Evolutionary conservation across 2,797 vertebrate species (phyloP).

Genomic region (Lutjanus campechanus): DNA sequence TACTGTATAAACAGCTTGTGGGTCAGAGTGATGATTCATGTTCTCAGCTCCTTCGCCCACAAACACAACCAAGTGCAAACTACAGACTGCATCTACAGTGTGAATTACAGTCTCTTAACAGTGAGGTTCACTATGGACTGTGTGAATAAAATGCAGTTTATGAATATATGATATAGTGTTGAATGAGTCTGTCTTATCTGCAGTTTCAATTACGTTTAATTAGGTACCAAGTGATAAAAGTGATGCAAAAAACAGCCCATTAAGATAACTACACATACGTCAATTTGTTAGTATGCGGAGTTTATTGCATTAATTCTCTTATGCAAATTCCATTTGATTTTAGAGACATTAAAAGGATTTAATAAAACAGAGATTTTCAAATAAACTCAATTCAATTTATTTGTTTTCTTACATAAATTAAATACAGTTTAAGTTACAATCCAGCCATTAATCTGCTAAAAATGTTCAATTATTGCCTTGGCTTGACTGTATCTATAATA

Average conservation of each 20-base stretch:
- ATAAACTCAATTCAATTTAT: slow-evolving; percentile 71
- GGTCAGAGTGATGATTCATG: slow-evolving; percentile 70
- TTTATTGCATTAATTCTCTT: slow-evolving; percentile 34
- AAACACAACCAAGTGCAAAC: slow-evolving; percentile 40
- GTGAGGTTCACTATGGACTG: neutral
- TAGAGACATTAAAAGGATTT: slow-evolving; percentile 22
- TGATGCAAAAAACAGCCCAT: neutral
- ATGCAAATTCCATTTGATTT: slow-evolving; percentile 23
- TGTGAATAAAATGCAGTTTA: neutral
- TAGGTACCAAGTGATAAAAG: neutral
- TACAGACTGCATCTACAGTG: slow-evolving; percentile 34
- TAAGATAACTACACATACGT: neutral
- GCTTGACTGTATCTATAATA: slow-evolving; percentile 67
- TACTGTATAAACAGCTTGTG: slow-evolving; percentile 42
- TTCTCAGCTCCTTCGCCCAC: slow-evolving; percentile 52
- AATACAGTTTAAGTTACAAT: slow-evolving; percentile 69
- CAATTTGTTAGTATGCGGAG: slow-evolving; percentile 8
- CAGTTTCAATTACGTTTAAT: neutral
- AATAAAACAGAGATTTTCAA: slow-evolving; percentile 41
- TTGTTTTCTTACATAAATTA: slow-evolving; percentile 82
- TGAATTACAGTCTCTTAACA: slow-evolving; percentile 15
- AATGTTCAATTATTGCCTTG: slow-evolving; percentile 84
- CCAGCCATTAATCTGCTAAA: slow-evolving; percentile 74
- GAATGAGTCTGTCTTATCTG: neutral
- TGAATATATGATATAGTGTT: neutral